A percentile compares a stretch with the other conserved stretches of the same genome.
These are phyloP conservation scores for Nanger granti DNA, from an alignment of 2,113 vertebrate genomes.

Conservation along the genomic window DNA sequence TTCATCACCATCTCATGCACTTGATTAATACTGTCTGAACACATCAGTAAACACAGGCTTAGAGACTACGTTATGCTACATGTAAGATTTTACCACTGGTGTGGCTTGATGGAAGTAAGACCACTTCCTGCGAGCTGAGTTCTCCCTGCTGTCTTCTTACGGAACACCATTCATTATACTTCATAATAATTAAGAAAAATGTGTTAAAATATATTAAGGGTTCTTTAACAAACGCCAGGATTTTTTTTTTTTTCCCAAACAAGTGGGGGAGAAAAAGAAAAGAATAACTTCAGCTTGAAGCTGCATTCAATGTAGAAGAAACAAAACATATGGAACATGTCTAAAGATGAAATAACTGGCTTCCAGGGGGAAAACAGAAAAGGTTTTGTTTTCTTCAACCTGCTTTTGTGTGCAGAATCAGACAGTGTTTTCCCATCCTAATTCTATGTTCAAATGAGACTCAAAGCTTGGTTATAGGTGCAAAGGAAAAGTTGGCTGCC, in stretches of 20 bases:
- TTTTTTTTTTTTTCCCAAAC: slow-evolving; percentile 32
- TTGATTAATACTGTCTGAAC: slow-evolving; percentile 70
- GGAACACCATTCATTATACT: slow-evolving; percentile 51
- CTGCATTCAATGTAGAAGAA: slow-evolving; percentile 69
- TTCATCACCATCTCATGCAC: slow-evolving; percentile 67
- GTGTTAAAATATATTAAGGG: slow-evolving; percentile 70
- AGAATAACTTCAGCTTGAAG: slow-evolving; percentile 63
- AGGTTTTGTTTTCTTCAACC: slow-evolving; percentile 64
- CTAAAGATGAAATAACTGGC: slow-evolving; percentile 61
- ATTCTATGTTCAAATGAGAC: slow-evolving; percentile 58
- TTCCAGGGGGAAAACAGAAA: slow-evolving; percentile 64
- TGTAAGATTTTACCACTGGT: slow-evolving; percentile 57
- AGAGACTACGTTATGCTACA: slow-evolving; percentile 63
- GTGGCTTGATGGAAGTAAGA: slow-evolving; percentile 66
- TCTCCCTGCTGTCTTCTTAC: slow-evolving; percentile 42
- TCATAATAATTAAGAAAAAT: slow-evolving; percentile 52
- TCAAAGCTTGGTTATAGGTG: slow-evolving; percentile 85
- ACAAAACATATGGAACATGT: slow-evolving; percentile 55
- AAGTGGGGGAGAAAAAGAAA: slow-evolving; percentile 39
- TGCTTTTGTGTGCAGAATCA: slow-evolving; percentile 73
- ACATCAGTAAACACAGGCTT: slow-evolving; percentile 70
- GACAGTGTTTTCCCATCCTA: slow-evolving; percentile 55
- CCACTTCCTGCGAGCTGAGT: slow-evolving; percentile 52
- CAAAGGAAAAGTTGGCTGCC: slow-evolving; percentile 95
- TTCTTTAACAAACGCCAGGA: slow-evolving; percentile 68